These are phyloP conservation scores for Trichonephila clavipes DNA, from an alignment of 1,140 invertebrate genomes.

Conservation along the genomic window DNA sequence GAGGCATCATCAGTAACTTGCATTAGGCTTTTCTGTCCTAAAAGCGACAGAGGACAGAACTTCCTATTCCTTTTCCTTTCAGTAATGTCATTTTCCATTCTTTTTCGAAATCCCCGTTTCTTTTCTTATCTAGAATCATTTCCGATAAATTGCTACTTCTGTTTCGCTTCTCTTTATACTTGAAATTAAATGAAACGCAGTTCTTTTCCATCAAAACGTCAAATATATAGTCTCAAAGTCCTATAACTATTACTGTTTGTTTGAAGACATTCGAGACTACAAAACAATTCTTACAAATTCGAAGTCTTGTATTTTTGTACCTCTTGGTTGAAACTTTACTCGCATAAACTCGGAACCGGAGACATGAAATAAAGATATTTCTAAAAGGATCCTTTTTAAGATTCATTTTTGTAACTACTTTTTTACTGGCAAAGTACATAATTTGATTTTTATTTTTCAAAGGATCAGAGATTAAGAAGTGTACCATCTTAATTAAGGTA, in stretches of 20 bases:
- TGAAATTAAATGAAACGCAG: constrained; percentile 64
- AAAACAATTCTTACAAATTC: constrained; percentile 24
- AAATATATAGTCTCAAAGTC: constrained; percentile 18
- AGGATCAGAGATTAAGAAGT: too few relatives aligned
- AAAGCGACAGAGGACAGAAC: constrained; percentile 35
- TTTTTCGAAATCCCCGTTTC: constrained; percentile 52
- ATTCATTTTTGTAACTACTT: too few relatives aligned
- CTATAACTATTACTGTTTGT: constrained; percentile 3
- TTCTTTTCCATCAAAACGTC: constrained; percentile 42
- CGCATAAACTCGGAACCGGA: background rate
- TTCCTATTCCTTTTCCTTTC: constrained; percentile 53
- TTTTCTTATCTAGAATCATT: constrained; percentile 66
- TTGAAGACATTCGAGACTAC: background rate
- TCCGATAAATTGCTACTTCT: constrained; percentile 71
- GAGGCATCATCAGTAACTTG: background rate
- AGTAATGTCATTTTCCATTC: constrained; percentile 61
- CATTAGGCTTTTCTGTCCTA: constrained; percentile 34
- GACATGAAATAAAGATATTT: background rate
- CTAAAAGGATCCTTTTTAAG: background rate
- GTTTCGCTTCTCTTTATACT: constrained; percentile 57
- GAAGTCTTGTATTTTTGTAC: background rate
- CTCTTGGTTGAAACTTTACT: background rate
- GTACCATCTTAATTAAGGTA: too few relatives aligned
- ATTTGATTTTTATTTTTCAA: too few relatives aligned
- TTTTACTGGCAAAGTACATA: too few relatives aligned